Conservation (phyloP, 1,140 invertebrate genomes). For the Drosophila ercepeae region DNA sequence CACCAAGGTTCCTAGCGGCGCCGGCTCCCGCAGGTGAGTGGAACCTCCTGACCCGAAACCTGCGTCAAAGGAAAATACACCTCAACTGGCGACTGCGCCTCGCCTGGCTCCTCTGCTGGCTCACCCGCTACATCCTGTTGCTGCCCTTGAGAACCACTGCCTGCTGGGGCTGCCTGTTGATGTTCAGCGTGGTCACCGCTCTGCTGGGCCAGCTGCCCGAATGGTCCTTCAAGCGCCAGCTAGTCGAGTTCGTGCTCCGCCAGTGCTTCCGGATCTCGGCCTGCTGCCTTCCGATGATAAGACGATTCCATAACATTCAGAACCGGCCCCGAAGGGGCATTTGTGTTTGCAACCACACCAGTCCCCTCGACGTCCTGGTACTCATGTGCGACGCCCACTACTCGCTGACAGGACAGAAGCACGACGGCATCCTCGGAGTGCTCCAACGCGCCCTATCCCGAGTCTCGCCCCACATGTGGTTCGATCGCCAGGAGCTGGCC, state of each 20-base stretch:
- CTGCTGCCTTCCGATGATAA: slow-evolving; percentile 50
- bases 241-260: slow-evolving; percentile 27
- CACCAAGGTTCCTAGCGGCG: slow-evolving; percentile 43
- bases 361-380: slow-evolving; percentile 54
- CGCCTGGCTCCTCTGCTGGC: slow-evolving; percentile 32
- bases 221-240: slow-evolving; percentile 10
- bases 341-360: slow-evolving; percentile 66
- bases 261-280: slow-evolving; percentile 44
- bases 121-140: slow-evolving; percentile 38
- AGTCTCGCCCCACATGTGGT: slow-evolving; percentile 62
- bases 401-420: slow-evolving; percentile 58
- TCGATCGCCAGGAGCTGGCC: slow-evolving; percentile 32
- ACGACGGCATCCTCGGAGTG: slow-evolving; percentile 54
- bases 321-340: slow-evolving; percentile 41
- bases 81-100: slow-evolving; percentile 32
- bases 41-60: slow-evolving; percentile 59
- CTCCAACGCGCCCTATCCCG: slow-evolving; percentile 47
- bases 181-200: slow-evolving; percentile 21
- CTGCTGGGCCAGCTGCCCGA: slow-evolving; percentile 49
- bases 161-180: slow-evolving; percentile 34
- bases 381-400: slow-evolving; percentile 65
- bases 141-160: slow-evolving; percentile 32
- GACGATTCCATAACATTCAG: slow-evolving; percentile 43
- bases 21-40: slow-evolving; percentile 18
- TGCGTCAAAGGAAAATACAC: slow-evolving; percentile 6